Percentiles rank a stretch among this genome's conserved stretches.
phyloP scores from a whole-genome alignment of 1,140 invertebrate species.

The Cydia amplana region DNA sequence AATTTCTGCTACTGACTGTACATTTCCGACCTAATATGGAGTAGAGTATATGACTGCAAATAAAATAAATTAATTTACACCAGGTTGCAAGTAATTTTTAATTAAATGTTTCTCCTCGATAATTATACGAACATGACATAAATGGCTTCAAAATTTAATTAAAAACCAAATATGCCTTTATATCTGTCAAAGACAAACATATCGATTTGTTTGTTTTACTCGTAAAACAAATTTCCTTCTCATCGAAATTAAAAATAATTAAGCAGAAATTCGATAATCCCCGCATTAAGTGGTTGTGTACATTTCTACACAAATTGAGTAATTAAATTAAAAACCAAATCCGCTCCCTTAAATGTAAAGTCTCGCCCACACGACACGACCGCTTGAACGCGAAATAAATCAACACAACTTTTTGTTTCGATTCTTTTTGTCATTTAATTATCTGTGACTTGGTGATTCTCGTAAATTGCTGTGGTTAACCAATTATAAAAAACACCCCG shows the following conservation, averaged over 20 bases:
- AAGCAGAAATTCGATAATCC: conserved; percentile 12
- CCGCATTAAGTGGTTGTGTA: not conserved
- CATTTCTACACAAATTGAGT: conserved; percentile 42
- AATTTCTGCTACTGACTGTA: no score
- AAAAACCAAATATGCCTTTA: not conserved
- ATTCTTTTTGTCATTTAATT: conserved; percentile 72
- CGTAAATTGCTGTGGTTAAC: conserved; percentile 59
- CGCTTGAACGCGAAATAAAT: conserved; percentile 52
- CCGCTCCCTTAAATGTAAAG: conserved; percentile 41
- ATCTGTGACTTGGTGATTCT: conserved; percentile 60
- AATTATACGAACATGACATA: no score
- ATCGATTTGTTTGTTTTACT: not conserved
- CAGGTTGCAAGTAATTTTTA: no score
- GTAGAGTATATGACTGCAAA: no score
- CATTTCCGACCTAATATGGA: no score
- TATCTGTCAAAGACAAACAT: not conserved
- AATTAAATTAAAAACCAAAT: conserved; percentile 42
- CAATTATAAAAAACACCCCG: conserved; percentile 9
- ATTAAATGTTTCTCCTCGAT: no score
- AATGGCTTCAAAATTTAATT: not conserved
- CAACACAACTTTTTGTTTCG: conserved; percentile 56
- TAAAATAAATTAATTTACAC: no score
- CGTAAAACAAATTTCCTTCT: not conserved
- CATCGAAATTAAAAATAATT: conserved; percentile 7
- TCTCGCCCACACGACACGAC: conserved; percentile 44